Base-by-base conservation (phyloP, 2,797 vertebrate species). In the Syncerus caffer region DNA sequence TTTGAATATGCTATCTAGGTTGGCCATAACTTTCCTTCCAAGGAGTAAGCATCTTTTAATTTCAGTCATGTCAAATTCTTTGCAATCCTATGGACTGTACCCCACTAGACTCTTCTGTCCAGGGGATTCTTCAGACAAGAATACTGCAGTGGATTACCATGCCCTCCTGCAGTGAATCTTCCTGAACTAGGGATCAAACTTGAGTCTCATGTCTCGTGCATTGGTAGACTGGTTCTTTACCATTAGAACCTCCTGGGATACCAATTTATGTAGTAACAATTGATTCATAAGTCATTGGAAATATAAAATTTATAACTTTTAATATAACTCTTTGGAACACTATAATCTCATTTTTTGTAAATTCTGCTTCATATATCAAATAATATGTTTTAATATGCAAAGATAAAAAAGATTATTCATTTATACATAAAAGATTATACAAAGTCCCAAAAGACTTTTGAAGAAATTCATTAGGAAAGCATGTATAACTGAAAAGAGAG, bases 311-410 rank as follows among this genome's bases (percentile, higher is more conserved):
- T 88, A 27, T 94, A 16, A 23, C 1, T 47, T 89, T 51, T 50
- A 51, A 21, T 29, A 85, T 92, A 57, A 60, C 10, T 80, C 16
- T 86, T 58, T 86, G 16, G 38, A 78, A 84, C 2, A 89, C 15
- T 62, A 57, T 85, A n/a, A 47, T 74, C 2, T 95, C 21, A 58
- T 67, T 62, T 62, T 45, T 84, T 89, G 60, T 86, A 23, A 78
- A 80, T 45, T 1, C 10, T 60, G 27, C 29, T 45, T 74, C 17
- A 53, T 64, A 27, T 57, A 45, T 78, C 9, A 76, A n/a, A 62
- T 86, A 14, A 84, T 10, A n/a, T 17, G 84, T 74, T 82, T 42
- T 82, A 34, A 57, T 84, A 79, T 88, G 7, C 17, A 93, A 4
- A 78, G 7, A 51, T 21, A 1, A 42, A 84, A 90, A 51, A 1